Percentiles rank a stretch among this genome's conserved stretches.
Evolutionary conservation across 2,113 vertebrate species (phyloP).

Genomic region (Dromaius novaehollandiae): DNA sequence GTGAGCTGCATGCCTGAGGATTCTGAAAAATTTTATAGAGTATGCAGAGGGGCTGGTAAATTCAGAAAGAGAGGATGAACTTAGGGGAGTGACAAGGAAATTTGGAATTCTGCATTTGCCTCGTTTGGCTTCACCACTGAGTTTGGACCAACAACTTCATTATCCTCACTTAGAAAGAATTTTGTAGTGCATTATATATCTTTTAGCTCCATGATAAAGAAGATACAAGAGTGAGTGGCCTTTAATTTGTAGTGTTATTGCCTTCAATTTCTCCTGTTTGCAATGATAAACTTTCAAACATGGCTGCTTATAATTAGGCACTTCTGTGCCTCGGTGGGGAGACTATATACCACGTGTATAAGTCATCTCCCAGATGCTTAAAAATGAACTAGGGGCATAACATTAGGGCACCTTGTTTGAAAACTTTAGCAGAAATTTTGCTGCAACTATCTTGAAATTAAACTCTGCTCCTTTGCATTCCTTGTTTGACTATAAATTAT

Average conservation of each 20-base stretch:
- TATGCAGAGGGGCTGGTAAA: background rate
- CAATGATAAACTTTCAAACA: background rate
- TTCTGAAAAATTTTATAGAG: background rate
- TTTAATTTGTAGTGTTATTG: background rate
- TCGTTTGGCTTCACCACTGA: background rate
- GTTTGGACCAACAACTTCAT: background rate
- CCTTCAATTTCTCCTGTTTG: background rate
- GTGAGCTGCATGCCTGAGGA: background rate
- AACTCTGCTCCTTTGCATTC: background rate
- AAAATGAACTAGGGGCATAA: background rate
- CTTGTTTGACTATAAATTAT: conserved; percentile 24
- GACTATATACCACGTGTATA: background rate
- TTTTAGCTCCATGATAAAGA: background rate
- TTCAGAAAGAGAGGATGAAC: background rate
- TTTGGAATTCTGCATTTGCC: background rate
- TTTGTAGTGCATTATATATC: background rate
- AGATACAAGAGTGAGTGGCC: background rate
- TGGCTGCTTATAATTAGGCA: background rate
- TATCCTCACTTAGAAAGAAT: background rate
- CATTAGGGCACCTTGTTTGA: background rate
- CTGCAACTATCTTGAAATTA: conserved; percentile 13
- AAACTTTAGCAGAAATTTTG: conserved; percentile 15
- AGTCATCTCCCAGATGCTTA: background rate
- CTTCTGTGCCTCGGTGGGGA: background rate
- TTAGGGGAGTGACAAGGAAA: background rate